Percentiles rank a stretch among this genome's conserved stretches.
Conservation (phyloP, 2,113 vertebrate genomes). For the Nerophis ophidion region DNA sequence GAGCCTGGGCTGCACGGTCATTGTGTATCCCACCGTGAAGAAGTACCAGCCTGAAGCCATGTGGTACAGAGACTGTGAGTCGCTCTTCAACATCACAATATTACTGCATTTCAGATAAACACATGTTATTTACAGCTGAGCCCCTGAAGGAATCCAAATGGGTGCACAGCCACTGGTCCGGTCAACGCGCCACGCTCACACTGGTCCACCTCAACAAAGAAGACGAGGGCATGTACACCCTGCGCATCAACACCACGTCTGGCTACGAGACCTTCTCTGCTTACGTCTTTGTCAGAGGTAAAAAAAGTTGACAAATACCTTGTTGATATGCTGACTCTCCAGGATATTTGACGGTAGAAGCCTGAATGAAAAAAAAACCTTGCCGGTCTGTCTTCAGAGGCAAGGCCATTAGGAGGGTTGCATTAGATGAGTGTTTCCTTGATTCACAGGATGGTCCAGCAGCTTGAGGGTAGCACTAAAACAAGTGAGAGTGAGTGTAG, state of each 20-base stretch:
- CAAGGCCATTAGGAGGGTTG: too few relatives aligned
- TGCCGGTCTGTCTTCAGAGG: too few relatives aligned
- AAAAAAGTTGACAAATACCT: conserved; percentile 3
- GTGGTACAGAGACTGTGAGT: conserved; percentile 92
- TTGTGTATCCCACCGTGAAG: conserved; percentile 89
- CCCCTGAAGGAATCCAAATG: conserved; percentile 85
- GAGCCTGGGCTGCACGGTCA: conserved; percentile 89
- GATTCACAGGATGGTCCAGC: too few relatives aligned
- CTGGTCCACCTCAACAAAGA: conserved; percentile 95
- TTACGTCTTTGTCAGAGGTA: conserved; percentile 94
- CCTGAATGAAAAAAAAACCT: too few relatives aligned
- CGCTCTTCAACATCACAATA: too few relatives aligned
- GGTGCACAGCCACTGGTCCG: conserved; percentile 86
- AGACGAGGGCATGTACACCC: conserved; percentile 92
- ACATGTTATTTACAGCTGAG: conserved; percentile 67
- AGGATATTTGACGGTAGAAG: too few relatives aligned
- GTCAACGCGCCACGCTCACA: conserved; percentile 82
- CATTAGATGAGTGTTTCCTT: too few relatives aligned
- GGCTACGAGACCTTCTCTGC: conserved; percentile 86
- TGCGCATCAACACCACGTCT: conserved; percentile 85
- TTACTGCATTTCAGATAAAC: not conserved
- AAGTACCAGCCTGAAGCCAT: conserved; percentile 88
- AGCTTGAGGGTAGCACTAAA: too few relatives aligned
- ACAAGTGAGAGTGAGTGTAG: too few relatives aligned
- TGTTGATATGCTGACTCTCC: not conserved